A percentile compares a stretch with the other conserved stretches of the same genome.
These are phyloP conservation scores for Notothenia coriiceps DNA, from an alignment of 2,113 vertebrate genomes.

Conservation along the genomic window DNA sequence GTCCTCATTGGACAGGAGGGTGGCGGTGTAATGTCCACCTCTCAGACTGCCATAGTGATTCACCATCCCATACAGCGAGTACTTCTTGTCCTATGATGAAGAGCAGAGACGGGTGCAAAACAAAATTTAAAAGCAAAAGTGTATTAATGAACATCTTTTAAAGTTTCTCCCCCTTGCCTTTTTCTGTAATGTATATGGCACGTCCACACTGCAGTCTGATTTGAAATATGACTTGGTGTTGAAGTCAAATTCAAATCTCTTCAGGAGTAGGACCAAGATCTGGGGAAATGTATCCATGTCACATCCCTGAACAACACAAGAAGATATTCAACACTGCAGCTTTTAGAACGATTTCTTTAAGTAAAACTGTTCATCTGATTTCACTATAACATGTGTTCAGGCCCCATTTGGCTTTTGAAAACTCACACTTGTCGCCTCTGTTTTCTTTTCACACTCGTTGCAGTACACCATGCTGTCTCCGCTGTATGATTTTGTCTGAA, in stretches of 20 bases:
- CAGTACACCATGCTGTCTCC: slow-evolving; percentile 69
- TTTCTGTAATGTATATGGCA: slow-evolving; percentile 31
- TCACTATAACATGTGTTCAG: neutral
- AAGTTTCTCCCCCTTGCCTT: neutral
- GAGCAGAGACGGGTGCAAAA: neutral
- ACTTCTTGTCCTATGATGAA: slow-evolving; percentile 38
- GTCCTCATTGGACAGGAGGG: slow-evolving; percentile 50
- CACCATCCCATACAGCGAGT: slow-evolving; percentile 71
- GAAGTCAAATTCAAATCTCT: slow-evolving; percentile 68
- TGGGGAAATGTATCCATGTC: slow-evolving; percentile 48
- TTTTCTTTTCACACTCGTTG: slow-evolving; percentile 48
- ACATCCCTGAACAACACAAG: slow-evolving; percentile 43
- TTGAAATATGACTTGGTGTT: slow-evolving; percentile 54
- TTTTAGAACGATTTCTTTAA: too few species aligned
- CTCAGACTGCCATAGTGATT: slow-evolving; percentile 60
- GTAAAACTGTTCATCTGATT: too few species aligned
- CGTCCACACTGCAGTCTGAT: slow-evolving; percentile 42
- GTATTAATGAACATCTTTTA: neutral
- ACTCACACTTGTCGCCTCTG: slow-evolving; percentile 65
- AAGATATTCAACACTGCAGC: neutral
- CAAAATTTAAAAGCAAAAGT: too few species aligned
- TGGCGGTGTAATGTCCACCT: slow-evolving; percentile 71
- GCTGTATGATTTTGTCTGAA: slow-evolving; percentile 1
- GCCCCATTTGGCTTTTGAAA: too few species aligned
- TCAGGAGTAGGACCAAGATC: slow-evolving; percentile 69